Evolutionary conservation across 2,113 vertebrate genomes (phyloP), one percentile per base, ranked within the genome.

Genomic region (Gallinago undulata): DNA sequence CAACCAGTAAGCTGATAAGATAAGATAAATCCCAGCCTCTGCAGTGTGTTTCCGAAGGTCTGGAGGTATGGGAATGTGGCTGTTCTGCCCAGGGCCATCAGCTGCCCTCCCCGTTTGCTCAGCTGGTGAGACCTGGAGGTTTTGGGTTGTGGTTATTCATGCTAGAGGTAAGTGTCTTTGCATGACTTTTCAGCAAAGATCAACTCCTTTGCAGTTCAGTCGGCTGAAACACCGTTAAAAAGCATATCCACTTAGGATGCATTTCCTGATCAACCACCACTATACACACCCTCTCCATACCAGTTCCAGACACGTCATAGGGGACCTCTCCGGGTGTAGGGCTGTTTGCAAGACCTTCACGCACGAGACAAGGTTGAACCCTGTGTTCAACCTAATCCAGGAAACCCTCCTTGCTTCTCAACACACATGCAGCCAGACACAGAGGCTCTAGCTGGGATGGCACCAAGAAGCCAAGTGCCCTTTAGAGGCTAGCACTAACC

Each of bases 91-190:
- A 62, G 50, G 28, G 43, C 72, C 41, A 47, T 30, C 64, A 57
- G 30, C 22, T 4, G 1, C 59, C 47, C 41, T 70, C 9, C 30
- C 25, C 9, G 2, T 47, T 56, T 63, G 51, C 64, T 75, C 18
- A 1, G 17, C 19, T 21, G 48, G 18, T 1, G 9, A 60, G 25
- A 78, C 28, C 8, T 2, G 2, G 7, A 22, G 51, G 19, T 41
- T 79, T 59, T 24, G 60, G 51, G 51, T 33, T 37, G 35, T 1
- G 4, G n/a, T 33, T 77, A 7, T 57, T 25, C 7, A 4, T 56
- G 73, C 39, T 55, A 50, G 55, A 80, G 35, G 60, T 35, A 81
- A 90, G 74, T 3, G 10, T 9, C 67, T 80, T 35, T 21, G 23
- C 0, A 2, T 13, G 68, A 60, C 5, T 87, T 74, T 81, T 72